A percentile compares a stretch with the other conserved stretches of the same genome.
These are phyloP conservation scores for Alouatta caraya DNA, from an alignment of 2,797 vertebrate genomes.

Conservation along the genomic window DNA sequence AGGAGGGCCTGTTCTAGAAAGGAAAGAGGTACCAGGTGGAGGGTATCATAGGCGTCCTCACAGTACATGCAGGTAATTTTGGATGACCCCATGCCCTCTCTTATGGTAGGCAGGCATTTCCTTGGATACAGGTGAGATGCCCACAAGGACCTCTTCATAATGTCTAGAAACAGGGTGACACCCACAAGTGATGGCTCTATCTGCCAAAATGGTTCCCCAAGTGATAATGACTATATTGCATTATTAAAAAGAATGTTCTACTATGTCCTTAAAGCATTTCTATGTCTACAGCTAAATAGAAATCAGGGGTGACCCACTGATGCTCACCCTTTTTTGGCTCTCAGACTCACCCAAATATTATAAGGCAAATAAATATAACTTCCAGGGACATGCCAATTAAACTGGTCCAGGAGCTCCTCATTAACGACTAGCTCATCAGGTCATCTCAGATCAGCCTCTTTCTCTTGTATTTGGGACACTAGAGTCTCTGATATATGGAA, in stretches of 20 bases:
- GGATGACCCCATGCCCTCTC: neutral
- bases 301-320: neutral
- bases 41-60: neutral
- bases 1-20: neutral
- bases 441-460: neutral
- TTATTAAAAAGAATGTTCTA: neutral
- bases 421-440: neutral
- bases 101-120: neutral
- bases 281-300: neutral
- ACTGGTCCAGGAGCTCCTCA: neutral
- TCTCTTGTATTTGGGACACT: neutral
- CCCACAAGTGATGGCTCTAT: neutral
- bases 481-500: neutral
- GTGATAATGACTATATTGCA: neutral
- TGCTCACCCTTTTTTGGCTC: neutral
- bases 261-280: neutral
- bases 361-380: constrained; percentile 33
- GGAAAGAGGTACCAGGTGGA: neutral
- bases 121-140: neutral
- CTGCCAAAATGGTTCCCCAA: neutral
- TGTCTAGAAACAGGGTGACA: neutral
- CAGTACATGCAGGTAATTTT: neutral
- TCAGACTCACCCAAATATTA: constrained; percentile 20
- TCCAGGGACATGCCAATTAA: neutral
- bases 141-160: neutral